Evolutionary conservation across 2,113 vertebrate species (phyloP).

Genomic region (Ophthalmolycus amberensis): DNA sequence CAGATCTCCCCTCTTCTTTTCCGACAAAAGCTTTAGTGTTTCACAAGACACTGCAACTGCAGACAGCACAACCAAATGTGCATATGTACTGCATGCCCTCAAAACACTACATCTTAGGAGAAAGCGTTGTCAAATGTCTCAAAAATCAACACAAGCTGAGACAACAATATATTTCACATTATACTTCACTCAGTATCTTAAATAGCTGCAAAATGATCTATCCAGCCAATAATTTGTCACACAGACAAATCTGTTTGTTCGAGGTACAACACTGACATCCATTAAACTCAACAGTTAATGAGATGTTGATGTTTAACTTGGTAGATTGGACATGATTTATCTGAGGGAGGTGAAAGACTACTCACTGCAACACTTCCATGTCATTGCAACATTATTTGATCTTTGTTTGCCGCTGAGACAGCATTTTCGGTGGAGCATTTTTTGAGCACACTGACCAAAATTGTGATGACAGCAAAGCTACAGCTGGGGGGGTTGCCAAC

Average conservation of each 20-base stretch:
- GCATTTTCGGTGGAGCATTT: slow-evolving; percentile 4
- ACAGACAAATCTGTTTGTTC: not conserved
- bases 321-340: not conserved
- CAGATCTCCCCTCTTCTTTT: not conserved
- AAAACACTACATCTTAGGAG: not conserved
- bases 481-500: slow-evolving; percentile 19
- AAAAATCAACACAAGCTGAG: not conserved
- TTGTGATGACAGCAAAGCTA: slow-evolving; percentile 44
- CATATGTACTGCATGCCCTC: not conserved
- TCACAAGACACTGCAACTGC: not conserved
- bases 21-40: not conserved
- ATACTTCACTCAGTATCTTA: not conserved
- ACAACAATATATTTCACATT: not conserved
- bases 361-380: not conserved
- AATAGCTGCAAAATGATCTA: not conserved
- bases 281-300: not conserved
- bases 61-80: not conserved
- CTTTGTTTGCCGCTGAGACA: not conserved
- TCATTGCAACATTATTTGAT: not conserved
- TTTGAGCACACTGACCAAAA: slow-evolving; percentile 34
- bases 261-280: not conserved
- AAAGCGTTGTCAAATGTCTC: not conserved
- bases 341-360: not conserved
- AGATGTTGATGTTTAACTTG: not conserved
- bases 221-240: not conserved